phyloP scores from a whole-genome alignment of 2,888 invertebrate genomes.

The Camponotus fellah region DNA sequence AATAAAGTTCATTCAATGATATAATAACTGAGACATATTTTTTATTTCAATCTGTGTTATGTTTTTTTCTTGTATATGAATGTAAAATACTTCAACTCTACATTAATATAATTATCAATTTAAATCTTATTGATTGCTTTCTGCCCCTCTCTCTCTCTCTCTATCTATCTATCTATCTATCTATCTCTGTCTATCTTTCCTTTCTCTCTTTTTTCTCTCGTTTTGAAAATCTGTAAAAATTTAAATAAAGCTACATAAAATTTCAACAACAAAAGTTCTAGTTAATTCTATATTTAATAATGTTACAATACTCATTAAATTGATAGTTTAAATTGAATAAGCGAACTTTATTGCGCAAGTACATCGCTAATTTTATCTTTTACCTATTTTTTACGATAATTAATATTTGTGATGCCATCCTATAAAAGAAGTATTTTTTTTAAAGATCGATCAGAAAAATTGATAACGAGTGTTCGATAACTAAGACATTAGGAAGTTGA shows the following conservation, averaged over 20 bases:
- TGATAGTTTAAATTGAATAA: not conserved
- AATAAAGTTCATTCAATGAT: not conserved
- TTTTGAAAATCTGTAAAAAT: not conserved
- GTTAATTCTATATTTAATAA: not conserved
- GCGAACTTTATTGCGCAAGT: not conserved
- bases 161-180: no score
- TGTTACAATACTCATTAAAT: not conserved
- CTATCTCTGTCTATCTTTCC: no score
- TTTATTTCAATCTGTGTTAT: not conserved
- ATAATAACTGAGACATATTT: not conserved
- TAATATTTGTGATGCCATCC: not conserved
- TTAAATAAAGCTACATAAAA: not conserved
- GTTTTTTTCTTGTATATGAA: not conserved
- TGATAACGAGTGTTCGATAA: conserved; percentile 16
- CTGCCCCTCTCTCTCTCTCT: not conserved
- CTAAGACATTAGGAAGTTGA: not conserved
- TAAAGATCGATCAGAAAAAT: not conserved
- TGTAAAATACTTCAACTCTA: not conserved
- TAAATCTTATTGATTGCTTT: not conserved
- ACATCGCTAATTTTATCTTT: not conserved
- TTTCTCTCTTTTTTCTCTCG: no score
- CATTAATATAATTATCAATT: not conserved
- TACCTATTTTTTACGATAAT: not conserved
- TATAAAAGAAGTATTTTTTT: not conserved
- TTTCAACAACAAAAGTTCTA: not conserved